Conservation (phyloP, 2,797 vertebrate genomes). For the Potorous gilbertii region DNA sequence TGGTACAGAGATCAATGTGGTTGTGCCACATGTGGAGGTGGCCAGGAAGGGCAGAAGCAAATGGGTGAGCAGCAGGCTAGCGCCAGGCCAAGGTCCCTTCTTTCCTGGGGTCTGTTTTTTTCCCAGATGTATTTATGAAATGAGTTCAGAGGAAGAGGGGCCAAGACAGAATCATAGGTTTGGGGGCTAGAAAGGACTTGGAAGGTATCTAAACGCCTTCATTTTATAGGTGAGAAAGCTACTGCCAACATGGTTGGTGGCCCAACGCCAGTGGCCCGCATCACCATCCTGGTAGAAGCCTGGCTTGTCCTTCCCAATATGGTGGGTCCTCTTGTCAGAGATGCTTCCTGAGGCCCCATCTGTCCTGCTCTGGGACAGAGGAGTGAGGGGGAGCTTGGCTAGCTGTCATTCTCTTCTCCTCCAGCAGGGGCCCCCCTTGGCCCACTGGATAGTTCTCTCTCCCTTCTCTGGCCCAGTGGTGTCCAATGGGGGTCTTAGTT, state of each 20-base stretch:
- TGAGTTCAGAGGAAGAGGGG: background rate
- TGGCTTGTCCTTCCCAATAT: background rate
- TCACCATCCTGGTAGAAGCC: background rate
- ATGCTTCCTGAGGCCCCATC: background rate
- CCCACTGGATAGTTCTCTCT: background rate
- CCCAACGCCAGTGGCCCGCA: background rate
- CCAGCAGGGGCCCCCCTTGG: background rate
- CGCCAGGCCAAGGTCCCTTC: no score
- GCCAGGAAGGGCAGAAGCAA: no score
- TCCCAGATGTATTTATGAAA: background rate
- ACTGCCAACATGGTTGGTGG: no score
- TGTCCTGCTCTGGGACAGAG: background rate
- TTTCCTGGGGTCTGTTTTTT: no score
- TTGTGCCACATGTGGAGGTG: no score
- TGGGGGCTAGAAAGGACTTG: background rate
- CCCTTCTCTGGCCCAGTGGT: background rate
- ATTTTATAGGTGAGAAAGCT: no score
- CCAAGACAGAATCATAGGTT: background rate
- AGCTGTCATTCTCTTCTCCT: constrained; percentile 10
- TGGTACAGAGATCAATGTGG: no score
- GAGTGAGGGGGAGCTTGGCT: background rate
- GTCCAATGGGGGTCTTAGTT: background rate
- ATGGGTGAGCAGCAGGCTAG: no score
- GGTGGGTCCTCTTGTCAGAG: background rate
- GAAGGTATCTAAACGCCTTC: background rate